Conservation (phyloP, 2,888 invertebrate genomes). For the Plutella xylostella region DNA sequence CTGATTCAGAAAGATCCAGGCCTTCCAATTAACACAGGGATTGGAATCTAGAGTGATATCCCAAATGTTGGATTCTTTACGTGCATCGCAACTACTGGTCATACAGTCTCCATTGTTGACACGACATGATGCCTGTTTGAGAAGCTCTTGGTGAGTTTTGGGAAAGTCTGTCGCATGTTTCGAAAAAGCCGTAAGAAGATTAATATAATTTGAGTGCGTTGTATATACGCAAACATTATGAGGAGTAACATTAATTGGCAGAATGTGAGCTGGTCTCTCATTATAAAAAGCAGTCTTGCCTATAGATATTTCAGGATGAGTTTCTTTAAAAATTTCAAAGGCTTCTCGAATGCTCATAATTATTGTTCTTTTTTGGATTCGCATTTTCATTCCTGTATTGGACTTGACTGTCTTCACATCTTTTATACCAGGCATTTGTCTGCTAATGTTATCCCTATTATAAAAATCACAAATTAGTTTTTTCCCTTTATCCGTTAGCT, state of each 20-base stretch:
- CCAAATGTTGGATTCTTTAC: conserved; percentile 20
- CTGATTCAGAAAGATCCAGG: conserved; percentile 8
- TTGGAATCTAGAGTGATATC: conserved; percentile 16
- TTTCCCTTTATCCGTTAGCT: conserved; percentile 10
- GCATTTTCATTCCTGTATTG: conserved; percentile 15
- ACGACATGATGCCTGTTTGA: conserved; percentile 16
- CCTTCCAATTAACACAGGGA: conserved; percentile 15
- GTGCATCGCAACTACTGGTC: conserved; percentile 16
- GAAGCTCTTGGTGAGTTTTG: conserved; percentile 16
- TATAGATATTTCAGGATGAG: conserved; percentile 14
- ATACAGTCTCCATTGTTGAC: conserved; percentile 17
- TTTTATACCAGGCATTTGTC: conserved; percentile 18
- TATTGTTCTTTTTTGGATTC: conserved; percentile 19
- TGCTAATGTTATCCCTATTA: conserved; percentile 18
- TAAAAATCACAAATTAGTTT: conserved; percentile 13
- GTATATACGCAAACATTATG: background rate
- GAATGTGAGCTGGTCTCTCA: conserved; percentile 17
- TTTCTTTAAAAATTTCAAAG: conserved; percentile 16
- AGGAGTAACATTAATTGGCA: conserved; percentile 19
- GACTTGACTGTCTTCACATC: conserved; percentile 17
- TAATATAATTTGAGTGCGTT: background rate
- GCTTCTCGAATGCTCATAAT: conserved; percentile 17
- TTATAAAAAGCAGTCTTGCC: conserved; percentile 14
- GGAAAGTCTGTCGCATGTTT: conserved; percentile 15
- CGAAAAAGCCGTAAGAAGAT: conserved; percentile 12